phyloP scores from a whole-genome alignment of 2,888 invertebrate genomes.

The Nysson spinosus region DNA sequence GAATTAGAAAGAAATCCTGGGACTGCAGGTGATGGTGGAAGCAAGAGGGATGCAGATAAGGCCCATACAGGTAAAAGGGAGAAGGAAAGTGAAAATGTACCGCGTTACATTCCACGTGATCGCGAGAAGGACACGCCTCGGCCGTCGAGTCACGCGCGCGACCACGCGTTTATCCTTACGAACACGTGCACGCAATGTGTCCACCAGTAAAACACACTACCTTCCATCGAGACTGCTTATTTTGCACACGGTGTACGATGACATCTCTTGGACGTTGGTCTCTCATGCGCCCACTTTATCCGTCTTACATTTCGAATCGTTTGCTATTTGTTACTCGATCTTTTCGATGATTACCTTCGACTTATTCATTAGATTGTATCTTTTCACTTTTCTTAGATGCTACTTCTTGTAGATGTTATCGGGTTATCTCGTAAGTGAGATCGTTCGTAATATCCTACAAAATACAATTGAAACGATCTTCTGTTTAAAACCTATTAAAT shows the following conservation, averaged over 20 bases:
- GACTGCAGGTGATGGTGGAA: slow-evolving; percentile 1
- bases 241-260: slow-evolving; percentile 41
- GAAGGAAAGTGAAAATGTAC: slow-evolving; percentile 30
- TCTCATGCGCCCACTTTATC: too few relatives aligned
- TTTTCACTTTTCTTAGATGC: too few relatives aligned
- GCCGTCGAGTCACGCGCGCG: slow-evolving; percentile 71
- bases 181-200: slow-evolving; percentile 65
- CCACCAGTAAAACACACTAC: slow-evolving; percentile 14
- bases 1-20: slow-evolving; percentile 36
- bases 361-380: too few relatives aligned
- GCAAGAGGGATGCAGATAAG: background rate
- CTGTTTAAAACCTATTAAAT: too few relatives aligned
- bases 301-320: slow-evolving; percentile 8
- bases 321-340: slow-evolving; percentile 16
- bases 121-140: slow-evolving; percentile 71
- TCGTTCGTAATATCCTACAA: too few relatives aligned
- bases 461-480: too few relatives aligned
- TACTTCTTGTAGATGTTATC: too few relatives aligned
- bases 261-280: slow-evolving; percentile 43
- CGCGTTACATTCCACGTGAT: slow-evolving; percentile 76
- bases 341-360: too few relatives aligned
- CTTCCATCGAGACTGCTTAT: slow-evolving; percentile 21
- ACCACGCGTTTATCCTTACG: slow-evolving; percentile 70
- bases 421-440: too few relatives aligned
- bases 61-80: background rate